phyloP scores from a whole-genome alignment of 2,113 vertebrate genomes.

The Girardinichthys multiradiatus region DNA sequence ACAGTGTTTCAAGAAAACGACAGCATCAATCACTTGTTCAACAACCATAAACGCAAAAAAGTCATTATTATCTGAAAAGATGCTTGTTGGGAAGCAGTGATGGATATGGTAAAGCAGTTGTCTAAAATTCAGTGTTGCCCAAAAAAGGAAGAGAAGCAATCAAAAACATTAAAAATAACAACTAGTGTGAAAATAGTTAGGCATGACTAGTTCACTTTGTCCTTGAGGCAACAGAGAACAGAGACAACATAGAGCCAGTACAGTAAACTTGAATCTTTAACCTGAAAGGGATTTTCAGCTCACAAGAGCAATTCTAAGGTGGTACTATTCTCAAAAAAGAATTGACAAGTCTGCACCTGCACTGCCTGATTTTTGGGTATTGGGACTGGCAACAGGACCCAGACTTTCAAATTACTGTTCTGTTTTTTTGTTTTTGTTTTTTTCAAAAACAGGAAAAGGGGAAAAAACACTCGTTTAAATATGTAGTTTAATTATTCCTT shows the following conservation, averaged over 20 bases:
- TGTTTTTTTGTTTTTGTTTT: too few relatives aligned
- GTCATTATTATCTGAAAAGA: not conserved
- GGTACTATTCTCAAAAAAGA: not conserved
- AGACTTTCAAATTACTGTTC: too few relatives aligned
- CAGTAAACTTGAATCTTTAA: too few relatives aligned
- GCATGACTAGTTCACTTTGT: not conserved
- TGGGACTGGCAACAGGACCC: too few relatives aligned
- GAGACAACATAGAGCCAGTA: too few relatives aligned
- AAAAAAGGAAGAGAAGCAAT: not conserved
- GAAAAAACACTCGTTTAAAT: too few relatives aligned
- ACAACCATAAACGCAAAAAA: constrained; percentile 1
- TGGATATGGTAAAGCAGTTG: not conserved
- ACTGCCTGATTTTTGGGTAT: too few relatives aligned
- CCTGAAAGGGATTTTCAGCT: too few relatives aligned
- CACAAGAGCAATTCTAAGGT: too few relatives aligned
- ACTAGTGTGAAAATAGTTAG: not conserved
- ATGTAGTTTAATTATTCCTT: too few relatives aligned
- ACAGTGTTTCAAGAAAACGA: not conserved
- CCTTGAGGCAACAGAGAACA: too few relatives aligned
- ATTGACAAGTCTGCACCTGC: not conserved
- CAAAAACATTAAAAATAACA: not conserved
- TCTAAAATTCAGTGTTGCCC: not conserved
- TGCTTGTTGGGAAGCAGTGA: not conserved
- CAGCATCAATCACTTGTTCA: constrained; percentile 14
- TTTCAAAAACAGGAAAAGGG: too few relatives aligned